Percentiles rank a stretch among this genome's conserved stretches.
Conservation (phyloP, 2,888 invertebrate species). For the Apantesis nais region DNA sequence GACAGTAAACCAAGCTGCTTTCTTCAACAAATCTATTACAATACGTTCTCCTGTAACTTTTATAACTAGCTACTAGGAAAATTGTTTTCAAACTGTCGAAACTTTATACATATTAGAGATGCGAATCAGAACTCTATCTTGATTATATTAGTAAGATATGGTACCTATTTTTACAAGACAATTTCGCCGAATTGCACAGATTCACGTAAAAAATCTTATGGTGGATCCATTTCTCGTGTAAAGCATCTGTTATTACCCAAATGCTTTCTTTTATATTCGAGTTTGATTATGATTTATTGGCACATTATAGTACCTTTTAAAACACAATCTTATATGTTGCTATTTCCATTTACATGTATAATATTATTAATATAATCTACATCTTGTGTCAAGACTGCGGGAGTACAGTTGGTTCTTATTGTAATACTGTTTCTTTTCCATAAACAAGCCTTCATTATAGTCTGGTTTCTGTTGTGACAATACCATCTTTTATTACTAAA, state of each 20-base stretch:
- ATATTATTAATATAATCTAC: neutral
- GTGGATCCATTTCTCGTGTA: neutral
- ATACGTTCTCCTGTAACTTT: too few species aligned
- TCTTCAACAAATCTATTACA: too few species aligned
- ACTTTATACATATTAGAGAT: too few species aligned
- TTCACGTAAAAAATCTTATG: neutral
- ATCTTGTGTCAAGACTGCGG: neutral
- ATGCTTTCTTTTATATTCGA: neutral
- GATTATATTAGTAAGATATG: too few species aligned
- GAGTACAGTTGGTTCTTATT: neutral
- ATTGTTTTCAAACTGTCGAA: too few species aligned
- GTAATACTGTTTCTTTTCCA: neutral
- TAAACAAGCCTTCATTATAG: neutral
- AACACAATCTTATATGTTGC: neutral
- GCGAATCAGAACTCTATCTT: too few species aligned
- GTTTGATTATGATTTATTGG: neutral
- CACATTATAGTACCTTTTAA: neutral
- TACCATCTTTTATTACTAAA: slow-evolving; percentile 20
- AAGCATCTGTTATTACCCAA: neutral
- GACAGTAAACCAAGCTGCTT: too few species aligned
- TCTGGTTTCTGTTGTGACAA: slow-evolving; percentile 15
- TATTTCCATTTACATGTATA: neutral
- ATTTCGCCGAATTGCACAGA: too few species aligned
- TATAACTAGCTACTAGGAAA: too few species aligned
- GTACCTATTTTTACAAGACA: too few species aligned